Percentiles rank a stretch among this genome's conserved stretches.
These are phyloP conservation scores for Leiothrix lutea DNA, from an alignment of 2,113 vertebrate species.

Conservation along the genomic window DNA sequence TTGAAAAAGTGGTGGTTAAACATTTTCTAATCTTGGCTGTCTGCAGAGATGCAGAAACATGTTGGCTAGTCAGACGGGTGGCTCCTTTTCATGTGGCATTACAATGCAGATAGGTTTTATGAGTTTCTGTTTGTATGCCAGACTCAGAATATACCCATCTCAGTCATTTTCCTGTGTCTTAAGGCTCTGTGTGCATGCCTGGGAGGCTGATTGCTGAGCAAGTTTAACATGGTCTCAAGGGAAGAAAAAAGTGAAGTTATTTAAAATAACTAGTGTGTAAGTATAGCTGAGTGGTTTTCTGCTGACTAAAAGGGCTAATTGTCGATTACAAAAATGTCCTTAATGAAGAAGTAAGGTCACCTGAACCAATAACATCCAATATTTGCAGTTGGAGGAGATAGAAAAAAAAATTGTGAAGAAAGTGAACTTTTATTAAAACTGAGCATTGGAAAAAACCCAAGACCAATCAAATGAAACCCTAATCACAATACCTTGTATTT, in stretches of 20 bases:
- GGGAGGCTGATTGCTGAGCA: not conserved
- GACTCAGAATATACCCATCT: not conserved
- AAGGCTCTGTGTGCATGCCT: not conserved
- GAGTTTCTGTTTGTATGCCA: not conserved
- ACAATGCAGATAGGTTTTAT: not conserved
- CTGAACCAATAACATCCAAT: not conserved
- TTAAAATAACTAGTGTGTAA: not conserved
- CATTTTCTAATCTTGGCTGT: constrained; percentile 48
- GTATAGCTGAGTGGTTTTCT: not conserved
- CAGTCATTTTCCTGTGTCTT: not conserved
- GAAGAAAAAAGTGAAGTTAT: not conserved
- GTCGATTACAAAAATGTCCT: not conserved
- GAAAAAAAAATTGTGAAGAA: not conserved
- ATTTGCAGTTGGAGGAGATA: not conserved
- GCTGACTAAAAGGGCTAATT: not conserved
- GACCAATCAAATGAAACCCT: not conserved
- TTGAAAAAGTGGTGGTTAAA: constrained; percentile 33
- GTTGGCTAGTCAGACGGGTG: not conserved
- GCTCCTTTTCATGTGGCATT: constrained; percentile 39
- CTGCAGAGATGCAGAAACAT: constrained; percentile 28
- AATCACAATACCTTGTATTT: not conserved
- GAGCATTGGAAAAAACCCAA: not conserved
- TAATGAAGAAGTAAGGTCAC: not conserved
- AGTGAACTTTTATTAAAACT: not conserved
- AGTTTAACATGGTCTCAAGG: not conserved